Evolutionary conservation across 2,797 vertebrate genomes (phyloP), one percentile per base, ranked within the genome.

Genomic region (Sebastiscus tertius): DNA sequence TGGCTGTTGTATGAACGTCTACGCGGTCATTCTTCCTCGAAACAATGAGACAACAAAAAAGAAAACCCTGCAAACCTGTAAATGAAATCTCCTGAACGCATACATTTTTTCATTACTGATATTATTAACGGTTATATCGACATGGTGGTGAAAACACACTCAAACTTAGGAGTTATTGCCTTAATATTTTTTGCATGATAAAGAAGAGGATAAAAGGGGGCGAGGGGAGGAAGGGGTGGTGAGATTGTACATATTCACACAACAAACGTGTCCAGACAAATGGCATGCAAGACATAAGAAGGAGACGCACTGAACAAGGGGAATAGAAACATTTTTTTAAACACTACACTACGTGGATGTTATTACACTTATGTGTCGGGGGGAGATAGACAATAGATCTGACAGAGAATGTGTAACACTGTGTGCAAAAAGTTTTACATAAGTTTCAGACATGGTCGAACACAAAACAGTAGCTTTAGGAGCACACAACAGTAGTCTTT

Each of bases 131-230:
- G 58, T 89, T 91, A 92, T 87, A 92, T 88, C 34, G 64, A 91
- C 88, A 89, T 79, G 69, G 86, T 70, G 63, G 87, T 90, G 87
- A 87, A 91, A 91, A 92, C 90, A 93, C 91, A 92, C 90, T 89
- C 78, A 93, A 95, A 95, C 90, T 85, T 72, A 93, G 83, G 89
- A 94, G 86, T 96, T 96, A 96, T 95, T 96, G 95, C 95, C 94
- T 90, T 93, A 82, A 87, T 92, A 91, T 93, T 92, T 93, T 94
- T 93, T 94, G 92, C 93, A 92, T 90, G 91, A 91, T 77, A 89
- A 94, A 89, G 82, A 90, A 84, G 72, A 77, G 81, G 75, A 73
- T 61, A 78, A 89, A 81, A 29, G 26, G 71, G 59, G 55, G 0
- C 0, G 18, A 65, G 46, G 34, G 46, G 34, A 54, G 71, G n/a